Conservation (phyloP, 1,140 invertebrate species). For the Agrypnia vestita region DNA sequence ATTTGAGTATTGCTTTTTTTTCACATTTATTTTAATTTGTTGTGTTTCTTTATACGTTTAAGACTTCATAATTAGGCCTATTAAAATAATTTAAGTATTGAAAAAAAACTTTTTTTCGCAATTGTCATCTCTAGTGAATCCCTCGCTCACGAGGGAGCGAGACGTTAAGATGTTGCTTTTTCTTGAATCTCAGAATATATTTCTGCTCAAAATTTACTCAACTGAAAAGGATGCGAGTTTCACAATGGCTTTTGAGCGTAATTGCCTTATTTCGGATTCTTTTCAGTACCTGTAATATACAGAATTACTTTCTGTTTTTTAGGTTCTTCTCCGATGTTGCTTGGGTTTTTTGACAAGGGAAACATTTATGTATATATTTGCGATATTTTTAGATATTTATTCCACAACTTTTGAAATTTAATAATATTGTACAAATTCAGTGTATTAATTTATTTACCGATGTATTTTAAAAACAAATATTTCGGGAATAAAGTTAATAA, state of each 20-base stretch:
- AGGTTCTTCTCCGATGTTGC: neutral
- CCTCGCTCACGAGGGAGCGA: neutral
- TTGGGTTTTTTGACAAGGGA: neutral
- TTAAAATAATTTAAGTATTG: no score
- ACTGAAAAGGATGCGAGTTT: neutral
- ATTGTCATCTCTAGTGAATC: no score
- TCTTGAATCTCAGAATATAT: slow-evolving; percentile 12
- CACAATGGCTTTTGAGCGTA: slow-evolving; percentile 8
- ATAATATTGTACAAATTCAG: neutral
- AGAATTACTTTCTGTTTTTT: neutral
- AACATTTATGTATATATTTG: neutral
- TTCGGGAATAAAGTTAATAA: no score
- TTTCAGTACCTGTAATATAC: neutral
- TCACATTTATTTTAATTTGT: no score
- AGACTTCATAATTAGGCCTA: no score
- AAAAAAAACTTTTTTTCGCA: no score
- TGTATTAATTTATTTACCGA: no score
- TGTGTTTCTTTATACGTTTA: no score
- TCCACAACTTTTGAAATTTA: neutral
- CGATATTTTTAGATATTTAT: neutral
- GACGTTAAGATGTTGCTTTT: neutral
- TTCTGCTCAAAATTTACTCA: slow-evolving; percentile 7
- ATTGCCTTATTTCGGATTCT: slow-evolving; percentile 21
- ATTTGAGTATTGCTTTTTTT: no score
- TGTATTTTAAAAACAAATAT: no score